Conservation (phyloP, 1,140 invertebrate genomes). For the Neodiprion fabricii region DNA sequence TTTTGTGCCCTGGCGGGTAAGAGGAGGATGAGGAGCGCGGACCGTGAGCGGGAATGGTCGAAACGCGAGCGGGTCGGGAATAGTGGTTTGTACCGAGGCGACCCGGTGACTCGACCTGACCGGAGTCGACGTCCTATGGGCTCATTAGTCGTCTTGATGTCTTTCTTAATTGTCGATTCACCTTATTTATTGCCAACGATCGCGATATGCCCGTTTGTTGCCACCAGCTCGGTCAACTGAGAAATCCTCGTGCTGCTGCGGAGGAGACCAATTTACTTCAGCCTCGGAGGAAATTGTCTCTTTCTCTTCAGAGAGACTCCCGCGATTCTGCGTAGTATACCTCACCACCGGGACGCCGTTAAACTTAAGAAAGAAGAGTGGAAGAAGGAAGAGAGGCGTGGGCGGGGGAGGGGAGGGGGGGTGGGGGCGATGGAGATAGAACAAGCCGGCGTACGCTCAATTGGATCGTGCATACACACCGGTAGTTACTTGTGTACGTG, state of each 20-base stretch:
- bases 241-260: conserved; percentile 16
- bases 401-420: conserved; percentile 9
- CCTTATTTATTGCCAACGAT: too few relatives aligned
- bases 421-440: conserved; percentile 22
- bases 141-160: too few relatives aligned
- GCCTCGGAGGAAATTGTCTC: conserved; percentile 33
- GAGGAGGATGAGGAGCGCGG: too few relatives aligned
- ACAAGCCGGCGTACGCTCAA: conserved; percentile 30
- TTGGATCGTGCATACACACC: neutral
- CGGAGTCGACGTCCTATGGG: too few relatives aligned
- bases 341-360: conserved; percentile 5
- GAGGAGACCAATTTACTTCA: conserved; percentile 52
- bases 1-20: too few relatives aligned
- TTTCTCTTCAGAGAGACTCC: conserved; percentile 20
- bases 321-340: conserved; percentile 25
- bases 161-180: too few relatives aligned
- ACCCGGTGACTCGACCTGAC: too few relatives aligned
- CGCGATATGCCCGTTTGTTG: too few relatives aligned
- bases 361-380: neutral
- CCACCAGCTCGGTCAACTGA: too few relatives aligned
- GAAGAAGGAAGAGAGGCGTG: conserved; percentile 14
- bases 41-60: too few relatives aligned
- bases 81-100: too few relatives aligned
- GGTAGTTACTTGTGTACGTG: neutral
- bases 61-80: too few relatives aligned